Conservation (phyloP, 2,888 invertebrate species). For the Sisyra terminalis region DNA sequence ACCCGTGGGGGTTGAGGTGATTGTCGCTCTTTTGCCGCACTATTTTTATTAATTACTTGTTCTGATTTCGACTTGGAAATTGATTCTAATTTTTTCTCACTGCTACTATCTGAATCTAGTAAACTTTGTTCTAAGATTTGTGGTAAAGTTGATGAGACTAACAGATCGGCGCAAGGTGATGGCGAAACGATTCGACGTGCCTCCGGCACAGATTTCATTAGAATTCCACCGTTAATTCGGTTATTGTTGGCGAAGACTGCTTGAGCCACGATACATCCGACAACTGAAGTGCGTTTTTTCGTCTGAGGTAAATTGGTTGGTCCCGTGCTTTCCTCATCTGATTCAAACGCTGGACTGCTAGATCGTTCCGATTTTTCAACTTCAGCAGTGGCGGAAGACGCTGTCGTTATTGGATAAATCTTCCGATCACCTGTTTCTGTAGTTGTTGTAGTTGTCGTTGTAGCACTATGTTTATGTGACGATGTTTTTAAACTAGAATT, state of each 20-base stretch:
- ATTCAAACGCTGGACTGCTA: conserved; percentile 87
- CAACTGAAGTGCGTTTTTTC: conserved; percentile 47
- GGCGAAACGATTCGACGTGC: conserved; percentile 17
- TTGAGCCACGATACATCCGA: conserved; percentile 51
- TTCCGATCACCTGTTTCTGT: conserved; percentile 21
- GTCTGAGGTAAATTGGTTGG: conserved; percentile 24
- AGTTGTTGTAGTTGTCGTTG: conserved; percentile 39
- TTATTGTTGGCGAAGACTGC: conserved; percentile 33
- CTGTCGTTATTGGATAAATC: conserved; percentile 17
- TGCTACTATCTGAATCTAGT: conserved; percentile 38
- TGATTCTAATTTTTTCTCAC: conserved; percentile 13
- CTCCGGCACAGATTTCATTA: conserved; percentile 22
- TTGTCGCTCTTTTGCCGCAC: conserved; percentile 15
- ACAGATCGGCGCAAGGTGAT: conserved; percentile 16
- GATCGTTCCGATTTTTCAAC: conserved; percentile 66
- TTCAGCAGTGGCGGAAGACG: conserved; percentile 24
- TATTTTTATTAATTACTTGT: conserved; percentile 18
- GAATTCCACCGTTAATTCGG: conserved; percentile 36
- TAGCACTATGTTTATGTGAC: conserved; percentile 37
- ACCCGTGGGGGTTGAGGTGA: conserved; percentile 14
- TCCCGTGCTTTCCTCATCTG: conserved; percentile 76
- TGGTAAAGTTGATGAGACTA: conserved; percentile 32
- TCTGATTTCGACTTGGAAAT: conserved; percentile 29
- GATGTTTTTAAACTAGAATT: conserved; percentile 43
- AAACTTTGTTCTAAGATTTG: conserved; percentile 47